Evolutionary conservation across 2,797 vertebrate species (phyloP).

Genomic region (Pteropus rufus): DNA sequence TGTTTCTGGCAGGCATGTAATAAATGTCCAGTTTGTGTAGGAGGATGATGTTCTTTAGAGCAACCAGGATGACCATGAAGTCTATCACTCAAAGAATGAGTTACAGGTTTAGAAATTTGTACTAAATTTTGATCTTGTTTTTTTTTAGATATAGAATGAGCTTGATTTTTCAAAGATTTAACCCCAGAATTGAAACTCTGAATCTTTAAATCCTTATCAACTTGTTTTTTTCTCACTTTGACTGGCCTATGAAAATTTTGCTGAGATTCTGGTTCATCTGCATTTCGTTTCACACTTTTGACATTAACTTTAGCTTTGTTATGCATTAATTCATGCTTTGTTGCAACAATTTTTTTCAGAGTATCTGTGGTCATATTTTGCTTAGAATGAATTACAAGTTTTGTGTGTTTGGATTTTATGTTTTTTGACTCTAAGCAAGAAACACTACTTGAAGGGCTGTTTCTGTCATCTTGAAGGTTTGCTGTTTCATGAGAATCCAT

Average conservation of each 20-base stretch:
- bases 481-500: conserved; percentile 57
- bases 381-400: conserved; percentile 72
- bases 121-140: conserved; percentile 78
- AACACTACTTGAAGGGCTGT: conserved; percentile 24
- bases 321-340: conserved; percentile 71
- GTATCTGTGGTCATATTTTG: conserved; percentile 68
- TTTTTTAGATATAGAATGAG: conserved; percentile 75
- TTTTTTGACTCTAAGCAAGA: conserved; percentile 79
- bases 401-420: conserved; percentile 73
- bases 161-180: conserved; percentile 80
- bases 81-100: conserved; percentile 80
- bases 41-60: conserved; percentile 81
- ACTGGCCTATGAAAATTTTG: conserved; percentile 79
- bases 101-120: conserved; percentile 77
- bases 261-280: conserved; percentile 80
- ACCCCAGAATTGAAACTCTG: conserved; percentile 71
- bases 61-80: conserved; percentile 72
- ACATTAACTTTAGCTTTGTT: conserved; percentile 81
- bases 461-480: conserved; percentile 72
- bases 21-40: conserved; percentile 79
- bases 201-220: conserved; percentile 74
- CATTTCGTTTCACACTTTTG: conserved; percentile 84
- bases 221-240: conserved; percentile 89
- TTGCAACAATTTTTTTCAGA: conserved; percentile 65
- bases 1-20: conserved; percentile 81